Base-by-base conservation (phyloP, 2,113 vertebrate genomes). In the Cebidichthys violaceus region DNA sequence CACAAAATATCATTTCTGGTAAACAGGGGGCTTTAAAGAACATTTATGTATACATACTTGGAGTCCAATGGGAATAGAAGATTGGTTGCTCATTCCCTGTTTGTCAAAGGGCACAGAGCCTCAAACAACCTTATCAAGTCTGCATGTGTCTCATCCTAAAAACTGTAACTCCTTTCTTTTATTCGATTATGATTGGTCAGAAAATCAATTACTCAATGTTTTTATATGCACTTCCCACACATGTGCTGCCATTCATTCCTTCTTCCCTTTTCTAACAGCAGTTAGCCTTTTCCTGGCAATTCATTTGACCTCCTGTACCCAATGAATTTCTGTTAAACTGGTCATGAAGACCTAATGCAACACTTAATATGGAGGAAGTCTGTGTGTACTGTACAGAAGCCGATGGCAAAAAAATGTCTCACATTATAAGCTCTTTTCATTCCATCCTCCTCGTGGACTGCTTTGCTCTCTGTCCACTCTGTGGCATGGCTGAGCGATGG, bases 401-500 rank as follows among this genome's bases (percentile, higher is more conserved):
- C 66, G 68, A 81, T 82, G 82, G 41, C n/a, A 71, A 83, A 82
- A 54, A 77, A 86, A 73, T 59, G 43, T 66, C 70, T 70, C 27
- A 47, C 50, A 88, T 88, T 86, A 73, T 83, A 79, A 84, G 71
- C 75, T 78, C 54, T 57, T 77, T 60, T 83, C 73, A 79, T 84
- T 90, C 64, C 54, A 68, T 84, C 79, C 77, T 66, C 55, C 69
- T 84, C 62, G n/a, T 6, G 35, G 68, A 10, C 61, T 43, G 31
- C 69, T 79, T 74, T 79, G 67, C 68, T 77, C 75, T 84, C 31
- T 39, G 77, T 89, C 75, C 81, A 79, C 85, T 85, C 79, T 27
- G 65, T 20, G 90, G 75, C 60, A 72, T 9, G 78, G 70, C 81
- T 84, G 83, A 91, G 87, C 61, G 76, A 90, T 88, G 84, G 84